These are phyloP conservation scores for Andrena praecox DNA, from an alignment of 2,888 invertebrate species.

Conservation along the genomic window DNA sequence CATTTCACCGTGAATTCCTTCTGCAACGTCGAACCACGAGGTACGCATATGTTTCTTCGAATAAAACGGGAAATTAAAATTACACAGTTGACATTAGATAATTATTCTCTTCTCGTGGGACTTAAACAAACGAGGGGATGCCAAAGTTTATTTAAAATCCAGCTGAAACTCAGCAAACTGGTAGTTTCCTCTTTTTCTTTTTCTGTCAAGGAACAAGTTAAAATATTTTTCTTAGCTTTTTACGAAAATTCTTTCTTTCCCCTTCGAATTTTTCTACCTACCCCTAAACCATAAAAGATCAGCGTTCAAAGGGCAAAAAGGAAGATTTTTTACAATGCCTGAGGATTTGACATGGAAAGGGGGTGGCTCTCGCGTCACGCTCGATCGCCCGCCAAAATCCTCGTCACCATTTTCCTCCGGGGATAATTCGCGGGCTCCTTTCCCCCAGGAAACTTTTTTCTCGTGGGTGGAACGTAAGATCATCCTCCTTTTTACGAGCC, in stretches of 20 bases:
- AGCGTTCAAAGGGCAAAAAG: background rate
- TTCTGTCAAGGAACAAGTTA: background rate
- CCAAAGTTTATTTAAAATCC: background rate
- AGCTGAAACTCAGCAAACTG: background rate
- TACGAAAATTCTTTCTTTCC: background rate
- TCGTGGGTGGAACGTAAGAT: conserved; percentile 25
- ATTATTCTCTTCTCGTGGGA: background rate
- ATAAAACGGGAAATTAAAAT: background rate
- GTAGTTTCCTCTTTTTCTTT: background rate
- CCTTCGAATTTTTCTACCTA: background rate
- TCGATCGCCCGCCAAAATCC: conserved; percentile 38
- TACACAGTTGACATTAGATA: background rate
- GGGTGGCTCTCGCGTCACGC: conserved; percentile 26
- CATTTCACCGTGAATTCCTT: background rate
- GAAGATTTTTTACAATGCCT: conserved; percentile 11
- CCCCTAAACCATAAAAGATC: conserved; percentile 23
- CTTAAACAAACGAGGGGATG: background rate
- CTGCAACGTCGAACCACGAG: background rate
- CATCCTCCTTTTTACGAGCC: conserved; percentile 54
- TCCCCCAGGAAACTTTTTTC: background rate
- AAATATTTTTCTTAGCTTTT: background rate
- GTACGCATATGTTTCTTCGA: background rate
- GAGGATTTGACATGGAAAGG: conserved; percentile 6
- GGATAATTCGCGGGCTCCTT: conserved; percentile 46
- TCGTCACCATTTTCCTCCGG: conserved; percentile 14